Conservation (phyloP, 1,140 invertebrate genomes). For the Frieseomelitta varia region DNA sequence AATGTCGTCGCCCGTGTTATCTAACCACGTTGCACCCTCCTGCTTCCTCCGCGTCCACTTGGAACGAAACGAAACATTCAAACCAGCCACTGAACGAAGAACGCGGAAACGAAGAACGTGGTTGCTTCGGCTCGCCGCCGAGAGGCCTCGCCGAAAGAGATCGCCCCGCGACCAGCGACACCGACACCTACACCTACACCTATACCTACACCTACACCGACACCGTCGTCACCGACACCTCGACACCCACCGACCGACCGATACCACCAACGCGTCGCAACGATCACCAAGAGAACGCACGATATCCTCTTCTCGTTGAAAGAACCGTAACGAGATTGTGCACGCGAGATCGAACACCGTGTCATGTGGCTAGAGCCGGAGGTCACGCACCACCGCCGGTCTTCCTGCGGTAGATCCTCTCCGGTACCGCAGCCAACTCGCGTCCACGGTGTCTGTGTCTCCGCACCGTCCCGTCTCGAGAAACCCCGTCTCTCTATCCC, state of each 20-base stretch:
- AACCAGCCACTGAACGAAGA: not conserved
- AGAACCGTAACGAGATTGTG: not conserved
- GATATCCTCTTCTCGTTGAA: not conserved
- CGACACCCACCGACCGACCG: not conserved
- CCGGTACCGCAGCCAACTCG: conserved; percentile 15
- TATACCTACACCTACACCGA: too few relatives aligned
- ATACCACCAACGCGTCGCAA: not conserved
- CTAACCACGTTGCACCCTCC: conserved; percentile 28
- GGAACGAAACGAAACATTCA: not conserved
- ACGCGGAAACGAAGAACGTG: not conserved
- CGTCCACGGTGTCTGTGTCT: not conserved
- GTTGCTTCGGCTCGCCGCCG: not conserved
- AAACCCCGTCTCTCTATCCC: conserved; percentile 18
- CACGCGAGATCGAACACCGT: conserved; percentile 20
- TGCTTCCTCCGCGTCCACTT: not conserved
- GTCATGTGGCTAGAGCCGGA: conserved; percentile 24
- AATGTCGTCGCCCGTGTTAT: not conserved
- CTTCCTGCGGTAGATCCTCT: not conserved
- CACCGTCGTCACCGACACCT: too few relatives aligned
- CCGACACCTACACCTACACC: not conserved
- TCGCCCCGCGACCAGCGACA: not conserved
- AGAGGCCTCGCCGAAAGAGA: not conserved
- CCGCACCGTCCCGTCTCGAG: conserved; percentile 12
- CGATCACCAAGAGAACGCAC: not conserved
- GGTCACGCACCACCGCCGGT: conserved; percentile 31